Conservation (phyloP, 2,797 vertebrate species). For the Acrossocheilus wenchowensis region DNA sequence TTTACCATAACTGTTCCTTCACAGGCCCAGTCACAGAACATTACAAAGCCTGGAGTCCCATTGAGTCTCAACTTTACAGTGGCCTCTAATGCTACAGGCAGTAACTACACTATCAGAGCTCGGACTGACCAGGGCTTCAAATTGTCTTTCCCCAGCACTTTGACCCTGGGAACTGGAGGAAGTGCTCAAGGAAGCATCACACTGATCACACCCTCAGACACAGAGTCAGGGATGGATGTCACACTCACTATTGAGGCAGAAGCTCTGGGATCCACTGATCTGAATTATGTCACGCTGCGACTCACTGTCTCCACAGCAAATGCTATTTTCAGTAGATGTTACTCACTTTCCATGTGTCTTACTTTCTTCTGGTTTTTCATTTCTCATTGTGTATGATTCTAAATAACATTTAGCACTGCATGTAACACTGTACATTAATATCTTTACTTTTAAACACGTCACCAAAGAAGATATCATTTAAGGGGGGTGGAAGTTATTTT, state of each 20-base stretch:
- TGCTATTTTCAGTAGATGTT: not conserved
- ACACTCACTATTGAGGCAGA: conserved; percentile 41
- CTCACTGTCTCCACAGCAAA: conserved; percentile 22
- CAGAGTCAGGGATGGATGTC: conserved; percentile 33
- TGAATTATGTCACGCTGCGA: conserved; percentile 37
- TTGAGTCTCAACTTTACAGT: conserved; percentile 43
- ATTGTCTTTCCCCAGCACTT: not conserved
- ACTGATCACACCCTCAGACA: conserved; percentile 23
- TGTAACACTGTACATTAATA: too few relatives aligned
- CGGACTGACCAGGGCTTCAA: conserved; percentile 30
- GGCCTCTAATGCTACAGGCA: not conserved
- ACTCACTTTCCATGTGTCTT: not conserved
- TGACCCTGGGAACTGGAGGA: not conserved
- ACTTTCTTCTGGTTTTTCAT: not conserved
- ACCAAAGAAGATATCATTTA: not conserved
- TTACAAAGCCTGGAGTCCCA: not conserved
- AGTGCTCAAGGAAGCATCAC: conserved; percentile 1
- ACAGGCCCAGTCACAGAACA: too few relatives aligned
- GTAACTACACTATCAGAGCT: conserved; percentile 24
- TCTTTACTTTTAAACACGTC: not conserved
- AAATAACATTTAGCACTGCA: not conserved
- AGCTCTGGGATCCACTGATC: conserved; percentile 15
- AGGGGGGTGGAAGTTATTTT: not conserved
- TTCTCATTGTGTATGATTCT: not conserved
- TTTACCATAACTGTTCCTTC: too few relatives aligned